phyloP scores from a whole-genome alignment of 2,113 vertebrate species.

The Cariama cristata region DNA sequence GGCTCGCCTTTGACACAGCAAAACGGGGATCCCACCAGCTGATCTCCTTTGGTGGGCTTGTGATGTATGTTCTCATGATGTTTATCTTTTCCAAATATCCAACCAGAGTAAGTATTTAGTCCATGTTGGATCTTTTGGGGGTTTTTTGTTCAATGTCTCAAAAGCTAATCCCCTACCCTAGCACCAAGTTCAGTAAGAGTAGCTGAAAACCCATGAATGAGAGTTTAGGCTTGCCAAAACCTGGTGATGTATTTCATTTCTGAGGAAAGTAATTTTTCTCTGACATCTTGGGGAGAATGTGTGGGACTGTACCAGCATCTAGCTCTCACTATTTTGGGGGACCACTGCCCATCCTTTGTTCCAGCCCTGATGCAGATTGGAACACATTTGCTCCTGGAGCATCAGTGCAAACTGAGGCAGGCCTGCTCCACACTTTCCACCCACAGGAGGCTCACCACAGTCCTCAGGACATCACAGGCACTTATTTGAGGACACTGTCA shows the following conservation, averaged over 20 bases:
- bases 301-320: not conserved
- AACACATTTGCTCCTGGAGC: not conserved
- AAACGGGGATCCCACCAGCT: conserved; percentile 78
- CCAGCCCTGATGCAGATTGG: not conserved
- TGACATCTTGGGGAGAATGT: not conserved
- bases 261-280: not conserved
- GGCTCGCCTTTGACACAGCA: conserved; percentile 85
- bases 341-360: not conserved
- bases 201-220: not conserved
- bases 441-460: not conserved
- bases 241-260: not conserved
- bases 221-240: not conserved
- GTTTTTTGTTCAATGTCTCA: not conserved
- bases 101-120: conserved; percentile 77
- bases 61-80: conserved; percentile 78
- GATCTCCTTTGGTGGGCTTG: conserved; percentile 85
- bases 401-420: not conserved
- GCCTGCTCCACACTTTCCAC: not conserved
- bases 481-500: not conserved
- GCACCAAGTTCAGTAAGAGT: not conserved
- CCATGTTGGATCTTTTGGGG: not conserved
- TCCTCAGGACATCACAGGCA: not conserved
- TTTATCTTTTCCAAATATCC: conserved; percentile 89
- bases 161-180: not conserved
- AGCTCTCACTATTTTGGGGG: not conserved